phyloP scores from a whole-genome alignment of 92 coral and sea anemone genomes.

The Zoanthus sansibaricus region DNA sequence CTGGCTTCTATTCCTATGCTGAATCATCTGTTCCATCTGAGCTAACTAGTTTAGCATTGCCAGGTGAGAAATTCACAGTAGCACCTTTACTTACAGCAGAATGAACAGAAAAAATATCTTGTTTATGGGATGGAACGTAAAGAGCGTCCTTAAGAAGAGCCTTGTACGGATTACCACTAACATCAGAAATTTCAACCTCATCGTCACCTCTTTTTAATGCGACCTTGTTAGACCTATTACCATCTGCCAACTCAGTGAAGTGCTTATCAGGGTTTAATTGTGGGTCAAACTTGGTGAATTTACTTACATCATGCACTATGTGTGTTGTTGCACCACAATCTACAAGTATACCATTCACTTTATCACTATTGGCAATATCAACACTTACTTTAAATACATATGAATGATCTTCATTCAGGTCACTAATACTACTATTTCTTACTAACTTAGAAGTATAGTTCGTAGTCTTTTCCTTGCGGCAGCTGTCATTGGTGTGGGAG shows the following conservation, averaged over 20 bases:
- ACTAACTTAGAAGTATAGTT: background rate
- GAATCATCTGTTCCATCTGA: conserved; percentile 9
- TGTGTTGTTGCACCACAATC: conserved; percentile 57
- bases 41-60: conserved; percentile 42
- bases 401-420: conserved; percentile 27
- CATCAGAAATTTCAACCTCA: conserved; percentile 41
- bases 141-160: conserved; percentile 55
- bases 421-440: background rate
- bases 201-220: conserved; percentile 60
- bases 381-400: conserved; percentile 41
- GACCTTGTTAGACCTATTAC: conserved; percentile 53
- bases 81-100: conserved; percentile 59
- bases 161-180: conserved; percentile 42
- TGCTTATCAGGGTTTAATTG: conserved; percentile 34
- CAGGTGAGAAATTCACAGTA: conserved; percentile 49
- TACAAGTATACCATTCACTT: conserved; percentile 29
- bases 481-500: too few relatives aligned
- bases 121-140: conserved; percentile 56
- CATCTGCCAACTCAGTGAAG: conserved; percentile 54
- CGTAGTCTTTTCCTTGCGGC: too few relatives aligned
- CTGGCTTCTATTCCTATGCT: conserved; percentile 38
- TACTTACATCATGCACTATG: conserved; percentile 40
- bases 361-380: background rate
- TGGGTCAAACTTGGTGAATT: conserved; percentile 53
- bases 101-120: conserved; percentile 63